Base-by-base conservation (phyloP, 2,113 vertebrate species). In the Malurus elegans region DNA sequence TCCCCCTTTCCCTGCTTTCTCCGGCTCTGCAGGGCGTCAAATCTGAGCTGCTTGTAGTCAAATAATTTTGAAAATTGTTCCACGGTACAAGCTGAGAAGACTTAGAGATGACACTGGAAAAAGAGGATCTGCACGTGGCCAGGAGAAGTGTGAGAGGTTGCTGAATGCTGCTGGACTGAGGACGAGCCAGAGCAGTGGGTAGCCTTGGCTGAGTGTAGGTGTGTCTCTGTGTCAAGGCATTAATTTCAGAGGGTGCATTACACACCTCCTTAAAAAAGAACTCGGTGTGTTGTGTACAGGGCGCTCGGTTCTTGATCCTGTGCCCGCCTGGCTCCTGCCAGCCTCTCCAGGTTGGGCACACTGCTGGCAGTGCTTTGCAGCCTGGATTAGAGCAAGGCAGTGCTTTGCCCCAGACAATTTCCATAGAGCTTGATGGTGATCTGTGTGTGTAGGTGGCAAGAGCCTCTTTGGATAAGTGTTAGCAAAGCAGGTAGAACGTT, bases 401-500 rank as follows among this genome's bases (percentile, higher is more conserved):
- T 4, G 26, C 65, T 32, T 81, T 44, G 23, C 34, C 48, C 38
- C 0, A 0, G 8, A 14, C 9, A 1, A 1, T 64, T 62, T 42
- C 44, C 51, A 0, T 8, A 0, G 32, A 38, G 9, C 18, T 2
- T 0, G 1, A 0, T 14, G 23, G 14, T 29, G 36, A n/a, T 28
- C 71, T 24, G 18, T 16, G 0, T 7, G 4, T 6, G 17, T 21
- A 4, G 14, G 32, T 51, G 26, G 10, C 0, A 1, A 25, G 69
- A 9, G 10, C 51, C 66, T 58, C 31, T 38, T 29, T 26, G 74
- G 42, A 4, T 8, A 42, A 34, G 51, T 61, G 53, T 51, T 60
- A 12, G 79, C 64, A 60, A 42, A 3, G 53, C 44, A 16, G 51
- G 65, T 42, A 50, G 45, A 38, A 14, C 34, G 2, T 69, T 56